A percentile compares a stretch with the other conserved stretches of the same genome.
These are phyloP conservation scores for Pituophis catenifer DNA, from an alignment of 2,113 vertebrate species.

Conservation along the genomic window DNA sequence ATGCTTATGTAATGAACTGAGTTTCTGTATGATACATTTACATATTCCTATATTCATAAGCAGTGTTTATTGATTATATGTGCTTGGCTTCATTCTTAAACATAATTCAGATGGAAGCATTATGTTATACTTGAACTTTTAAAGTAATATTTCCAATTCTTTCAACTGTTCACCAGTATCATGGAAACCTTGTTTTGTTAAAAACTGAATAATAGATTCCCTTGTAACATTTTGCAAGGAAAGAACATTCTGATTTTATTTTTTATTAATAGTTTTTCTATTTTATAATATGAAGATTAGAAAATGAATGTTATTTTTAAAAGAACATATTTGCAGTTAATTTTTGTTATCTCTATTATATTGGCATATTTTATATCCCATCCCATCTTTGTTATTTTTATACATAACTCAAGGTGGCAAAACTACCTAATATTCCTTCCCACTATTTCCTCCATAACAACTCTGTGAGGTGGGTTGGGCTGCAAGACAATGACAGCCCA, in stretches of 20 bases:
- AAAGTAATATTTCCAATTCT: background rate
- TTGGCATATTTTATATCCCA: background rate
- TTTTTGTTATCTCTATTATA: background rate
- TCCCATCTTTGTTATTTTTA: no score
- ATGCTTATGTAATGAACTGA: background rate
- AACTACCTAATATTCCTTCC: no score
- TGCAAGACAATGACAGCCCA: no score
- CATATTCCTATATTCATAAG: background rate
- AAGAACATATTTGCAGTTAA: constrained; percentile 29
- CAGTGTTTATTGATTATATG: background rate
- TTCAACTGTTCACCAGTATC: background rate
- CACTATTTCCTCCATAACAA: no score
- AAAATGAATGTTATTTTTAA: constrained; percentile 57
- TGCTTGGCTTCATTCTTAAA: background rate
- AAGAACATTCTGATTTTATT: constrained; percentile 9
- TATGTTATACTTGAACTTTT: background rate
- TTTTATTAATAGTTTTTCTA: constrained; percentile 39
- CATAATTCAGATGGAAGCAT: background rate
- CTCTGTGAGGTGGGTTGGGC: no score
- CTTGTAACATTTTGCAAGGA: background rate
- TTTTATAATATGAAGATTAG: constrained; percentile 57
- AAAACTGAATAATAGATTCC: background rate
- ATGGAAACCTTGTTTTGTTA: background rate
- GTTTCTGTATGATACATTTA: background rate
- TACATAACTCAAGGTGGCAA: no score